Percentiles rank a stretch among this genome's conserved stretches.
Conservation (phyloP, 2,797 vertebrate species). For the Neopelma chrysocephalum region DNA sequence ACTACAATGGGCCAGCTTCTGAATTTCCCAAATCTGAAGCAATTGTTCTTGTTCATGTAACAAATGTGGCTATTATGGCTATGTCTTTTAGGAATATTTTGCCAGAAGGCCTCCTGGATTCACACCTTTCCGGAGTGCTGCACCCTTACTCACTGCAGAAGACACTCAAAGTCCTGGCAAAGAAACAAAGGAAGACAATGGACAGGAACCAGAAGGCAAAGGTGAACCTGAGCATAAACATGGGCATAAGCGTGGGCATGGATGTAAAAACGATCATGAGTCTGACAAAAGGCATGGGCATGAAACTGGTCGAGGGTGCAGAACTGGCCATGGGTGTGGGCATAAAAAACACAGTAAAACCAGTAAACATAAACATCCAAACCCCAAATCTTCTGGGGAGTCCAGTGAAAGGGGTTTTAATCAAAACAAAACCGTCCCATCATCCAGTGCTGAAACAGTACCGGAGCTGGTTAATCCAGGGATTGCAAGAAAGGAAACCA, state of each 20-base stretch:
- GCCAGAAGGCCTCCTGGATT: constrained; percentile 72
- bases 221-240: not conserved
- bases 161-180: not conserved
- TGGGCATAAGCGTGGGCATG: not conserved
- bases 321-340: not conserved
- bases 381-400: constrained; percentile 75
- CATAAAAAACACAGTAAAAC: constrained; percentile 40
- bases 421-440: not conserved
- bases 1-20: not conserved
- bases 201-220: not conserved
- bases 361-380: constrained; percentile 15
- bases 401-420: constrained; percentile 63
- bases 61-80: not conserved
- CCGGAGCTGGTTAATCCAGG: not conserved
- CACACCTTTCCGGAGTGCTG: constrained; percentile 69
- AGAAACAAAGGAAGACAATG: not conserved
- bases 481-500: not conserved
- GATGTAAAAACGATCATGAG: not conserved
- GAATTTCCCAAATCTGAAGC: not conserved
- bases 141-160: rapidly evolving
- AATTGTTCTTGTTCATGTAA: not conserved
- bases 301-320: not conserved
- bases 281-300: constrained; percentile 3
- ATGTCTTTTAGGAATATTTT: not conserved
- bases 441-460: not conserved